phyloP scores from a whole-genome alignment of 2,797 vertebrate species.

The Chaenodraco wilsoni region DNA sequence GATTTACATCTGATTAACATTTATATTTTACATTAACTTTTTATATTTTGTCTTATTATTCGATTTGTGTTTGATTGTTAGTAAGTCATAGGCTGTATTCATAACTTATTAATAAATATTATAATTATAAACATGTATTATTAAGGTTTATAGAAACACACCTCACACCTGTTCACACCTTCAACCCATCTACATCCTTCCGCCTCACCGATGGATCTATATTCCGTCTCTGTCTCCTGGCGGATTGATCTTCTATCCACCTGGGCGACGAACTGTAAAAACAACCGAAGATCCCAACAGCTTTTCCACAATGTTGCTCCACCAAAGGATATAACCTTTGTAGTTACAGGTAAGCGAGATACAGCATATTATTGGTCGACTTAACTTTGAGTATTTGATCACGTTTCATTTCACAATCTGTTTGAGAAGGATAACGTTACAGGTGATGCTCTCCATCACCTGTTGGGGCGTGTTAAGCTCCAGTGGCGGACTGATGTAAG shows the following conservation, averaged over 20 bases:
- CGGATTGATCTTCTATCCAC: conserved; percentile 76
- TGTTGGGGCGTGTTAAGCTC: conserved; percentile 77
- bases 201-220: conserved; percentile 50
- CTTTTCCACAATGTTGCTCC: conserved; percentile 71
- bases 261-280: conserved; percentile 44
- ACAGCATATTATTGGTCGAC: neutral
- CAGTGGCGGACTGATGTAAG: conserved; percentile 21
- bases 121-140: neutral
- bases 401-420: neutral
- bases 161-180: conserved; percentile 6
- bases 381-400: neutral
- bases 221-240: conserved; percentile 57
- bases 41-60: too few relatives aligned
- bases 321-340: conserved; percentile 49
- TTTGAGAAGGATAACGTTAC: conserved; percentile 16
- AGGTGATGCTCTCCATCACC: conserved; percentile 82
- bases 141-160: neutral
- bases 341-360: conserved; percentile 51
- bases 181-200: conserved; percentile 37
- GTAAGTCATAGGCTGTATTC: neutral
- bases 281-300: conserved; percentile 30
- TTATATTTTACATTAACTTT: too few relatives aligned
- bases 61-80: too few relatives aligned
- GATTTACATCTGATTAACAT: too few relatives aligned
- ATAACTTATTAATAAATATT: neutral